A percentile compares a stretch with the other conserved stretches of the same genome.
Conservation (phyloP, 2,797 vertebrate species). For the Eulemur albifrons region DNA sequence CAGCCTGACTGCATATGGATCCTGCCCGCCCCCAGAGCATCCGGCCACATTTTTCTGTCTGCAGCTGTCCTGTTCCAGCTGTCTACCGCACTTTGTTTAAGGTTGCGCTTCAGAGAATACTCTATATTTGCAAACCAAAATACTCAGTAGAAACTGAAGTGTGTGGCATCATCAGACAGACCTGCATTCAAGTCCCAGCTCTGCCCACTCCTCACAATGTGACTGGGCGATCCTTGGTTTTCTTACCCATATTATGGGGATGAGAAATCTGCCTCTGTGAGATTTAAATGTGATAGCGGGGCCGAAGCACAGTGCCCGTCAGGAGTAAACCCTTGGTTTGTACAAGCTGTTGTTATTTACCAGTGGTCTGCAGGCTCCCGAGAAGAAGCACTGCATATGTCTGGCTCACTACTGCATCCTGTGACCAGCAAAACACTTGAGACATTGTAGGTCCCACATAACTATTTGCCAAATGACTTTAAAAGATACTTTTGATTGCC, state of each 20-base stretch:
- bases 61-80: conserved; percentile 49
- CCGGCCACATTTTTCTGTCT: conserved; percentile 31
- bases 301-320: neutral
- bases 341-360: neutral
- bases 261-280: neutral
- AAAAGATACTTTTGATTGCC: neutral
- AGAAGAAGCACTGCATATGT: neutral
- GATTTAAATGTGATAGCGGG: neutral
- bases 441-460: neutral
- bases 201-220: neutral
- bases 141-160: conserved; percentile 27
- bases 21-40: neutral
- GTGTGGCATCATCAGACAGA: neutral
- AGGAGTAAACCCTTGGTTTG: neutral
- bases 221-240: neutral
- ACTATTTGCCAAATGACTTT: neutral
- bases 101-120: conserved; percentile 44
- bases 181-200: neutral
- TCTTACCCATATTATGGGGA: neutral
- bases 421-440: neutral
- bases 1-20: neutral
- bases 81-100: conserved; percentile 58
- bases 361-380: neutral
- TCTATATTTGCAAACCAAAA: conserved; percentile 72
- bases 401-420: neutral